Evolutionary conservation across 2,888 invertebrate genomes (phyloP), one percentile per base, ranked within the genome.

Genomic region (Andrena haemorrhoa): DNA sequence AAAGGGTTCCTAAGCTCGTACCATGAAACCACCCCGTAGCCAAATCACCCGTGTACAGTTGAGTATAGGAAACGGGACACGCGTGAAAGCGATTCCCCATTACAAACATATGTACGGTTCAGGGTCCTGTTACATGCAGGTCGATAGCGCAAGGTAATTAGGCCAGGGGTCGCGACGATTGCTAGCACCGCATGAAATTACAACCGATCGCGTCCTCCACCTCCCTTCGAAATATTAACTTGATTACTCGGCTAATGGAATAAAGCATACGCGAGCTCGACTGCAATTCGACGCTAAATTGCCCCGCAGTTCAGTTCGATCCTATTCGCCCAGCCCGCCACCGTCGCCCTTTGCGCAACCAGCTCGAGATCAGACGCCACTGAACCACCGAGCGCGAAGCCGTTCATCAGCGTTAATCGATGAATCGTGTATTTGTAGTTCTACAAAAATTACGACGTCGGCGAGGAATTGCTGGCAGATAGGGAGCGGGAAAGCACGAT

Each of bases 81-180:
- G 53, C 58, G 72, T 63, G 61, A 41, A 64, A 68, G 23, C 73
- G n/a, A 78, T 81, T 61, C 69, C 61, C 65, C 56, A 12, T 71
- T 78, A 60, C 49, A 68, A 78, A 78, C 61, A 58, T 69, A 51
- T 20, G 58, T 35, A 70, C 12, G 10, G 29, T 58, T 73, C 58
- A 51, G 41, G 58, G 35, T 53, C 35, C 29, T 70, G 70, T 70
- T 70, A 66, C 53, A 79, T 12, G 60, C 71, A 65, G 47, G 51
- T 74, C 79, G 74, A 71, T 74, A 70, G 53, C 35, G 56, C 41
- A 35, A n/a, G 53, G 41, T 71, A 82, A 82, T 82, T 74, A 74
- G 69, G 65, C 63, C 81, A 60, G 20, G 23, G 49, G 65, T 64
- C 63, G 61, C n/a, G 65, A 79, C 73, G 74, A 82, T 82, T 79